Evolutionary conservation across 2,888 invertebrate species (phyloP), one percentile per base, ranked within the genome.

Genomic region (Thecocarcelia acutangulata): DNA sequence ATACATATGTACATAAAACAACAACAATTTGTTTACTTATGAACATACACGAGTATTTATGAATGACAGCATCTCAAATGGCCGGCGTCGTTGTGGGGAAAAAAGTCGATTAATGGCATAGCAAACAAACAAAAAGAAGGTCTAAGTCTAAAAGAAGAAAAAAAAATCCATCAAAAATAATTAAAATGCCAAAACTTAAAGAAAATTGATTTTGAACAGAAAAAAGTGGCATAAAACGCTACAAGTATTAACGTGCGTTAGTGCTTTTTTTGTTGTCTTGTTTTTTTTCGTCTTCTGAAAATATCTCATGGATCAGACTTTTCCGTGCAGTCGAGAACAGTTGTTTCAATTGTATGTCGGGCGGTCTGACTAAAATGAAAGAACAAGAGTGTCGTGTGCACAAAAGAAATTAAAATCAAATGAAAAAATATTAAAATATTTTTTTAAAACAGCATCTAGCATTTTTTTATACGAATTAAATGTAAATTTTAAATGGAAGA

Each of bases 301-400:
- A 40, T 50, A 28, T 48, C 46, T 46, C 11, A 68, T 37, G 44
- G 74, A 69, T 80, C 58, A 24, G 50, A 78, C 72, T 66, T 61
- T 64, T 63, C 63, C 63, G 48, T 50, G 56, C 33, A 74, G 73
- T 9, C 28, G 28, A 17, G 17, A 42, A 15, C 24, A 19, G 46
- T 44, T 40, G 28, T 33, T 66, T 50, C 19, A 75, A 75, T 58
- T 58, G 61, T 54, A 46, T 69, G 61, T 52, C 42, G 24, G 5
- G 12, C 24, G 11, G 48, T 21, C 46, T 54, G 64, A 19, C 28
- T 64, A 56, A 74, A 64, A 70, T 64, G 54, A 48, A 64, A 58
- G 58, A 70, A 72, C 77, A 56, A 74, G 72, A 68, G 80, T 77
- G 82, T 82, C 82, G 82, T 82, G 82, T 70, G 82, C 82, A 82